Conservation (phyloP, 2,113 vertebrate species). For the Candoia aspera region DNA sequence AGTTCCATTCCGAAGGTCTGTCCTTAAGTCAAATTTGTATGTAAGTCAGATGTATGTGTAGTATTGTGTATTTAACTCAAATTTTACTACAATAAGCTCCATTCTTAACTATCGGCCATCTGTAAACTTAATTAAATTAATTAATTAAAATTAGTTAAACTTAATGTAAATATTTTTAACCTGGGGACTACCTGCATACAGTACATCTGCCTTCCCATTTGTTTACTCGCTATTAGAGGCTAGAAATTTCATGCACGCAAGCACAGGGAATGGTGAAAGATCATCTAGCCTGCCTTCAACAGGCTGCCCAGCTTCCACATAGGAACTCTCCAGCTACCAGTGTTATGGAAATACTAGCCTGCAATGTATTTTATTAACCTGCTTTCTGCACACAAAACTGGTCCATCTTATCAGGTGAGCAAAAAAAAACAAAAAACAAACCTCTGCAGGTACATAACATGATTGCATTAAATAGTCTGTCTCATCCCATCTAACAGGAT, state of each 20-base stretch:
- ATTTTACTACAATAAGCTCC: too few species aligned
- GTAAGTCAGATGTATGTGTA: too few species aligned
- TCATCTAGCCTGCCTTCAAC: neutral
- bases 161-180: too few species aligned
- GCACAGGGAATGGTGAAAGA: too few species aligned
- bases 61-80: too few species aligned
- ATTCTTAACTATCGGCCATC: too few species aligned
- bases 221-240: neutral
- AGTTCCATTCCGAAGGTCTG: too few species aligned
- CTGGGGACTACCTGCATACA: too few species aligned
- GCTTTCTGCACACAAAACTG: neutral
- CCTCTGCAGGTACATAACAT: neutral
- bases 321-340: too few species aligned
- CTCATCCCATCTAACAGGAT: neutral
- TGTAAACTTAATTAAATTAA: too few species aligned
- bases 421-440: neutral
- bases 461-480: neutral
- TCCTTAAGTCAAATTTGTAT: too few species aligned
- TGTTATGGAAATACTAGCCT: neutral
- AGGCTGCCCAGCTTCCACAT: neutral
- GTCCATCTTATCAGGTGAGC: neutral
- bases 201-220: neutral
- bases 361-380: neutral
- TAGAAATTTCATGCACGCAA: neutral
- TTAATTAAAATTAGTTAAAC: too few species aligned